Base-by-base conservation (phyloP, 1,140 invertebrate genomes). In the Bicyclus anynana region DNA sequence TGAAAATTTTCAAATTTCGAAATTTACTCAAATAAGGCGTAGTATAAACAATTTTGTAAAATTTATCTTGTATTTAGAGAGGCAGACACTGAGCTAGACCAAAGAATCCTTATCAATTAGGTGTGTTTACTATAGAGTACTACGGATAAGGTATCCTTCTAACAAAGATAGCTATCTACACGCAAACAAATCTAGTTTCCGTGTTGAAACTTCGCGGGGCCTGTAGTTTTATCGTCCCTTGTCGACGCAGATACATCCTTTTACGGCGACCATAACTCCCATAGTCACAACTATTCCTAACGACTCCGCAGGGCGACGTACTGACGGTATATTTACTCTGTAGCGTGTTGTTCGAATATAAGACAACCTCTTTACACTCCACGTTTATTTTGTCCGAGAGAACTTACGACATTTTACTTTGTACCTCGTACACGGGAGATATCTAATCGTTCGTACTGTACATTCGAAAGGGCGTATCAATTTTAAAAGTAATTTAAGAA, bases 241-340 rank as follows among this genome's bases (percentile, higher is more conserved):
- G 72, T 73, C 66, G 64, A 55, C 57, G 49, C 51, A 67, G 67
- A 72, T 72, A 81, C 70, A 72, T 78, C 72, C 70, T 73, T 73
- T 77, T 68, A 70, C 63, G 67, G 61, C 49, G 63, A 38, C 65
- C 53, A 72, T 78, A 78, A 77, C 56, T 76, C 61, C 52, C 56
- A 33, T 59, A 65, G 67, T 67, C 59, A 67, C 64, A 72, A 72
- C 56, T 72, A 67, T 72, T 69, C 44, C 65, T 59, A 66, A 62
- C 58, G 53, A 58, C 59, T 49, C 54, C 58, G 52, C 21, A 40
- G 53, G 53, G 58, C 56, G 49, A 55, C 58, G 59, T 62, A 66
- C 64, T 48, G 53, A 27, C 52, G 54, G 33, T 44, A 47, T 62
- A 54, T 62, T 62, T 60, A 63, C 60, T 63, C 53, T 59, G 46